Percentiles rank a stretch among this genome's conserved stretches.
Evolutionary conservation across 2,888 invertebrate genomes (phyloP).

Genomic region (Nezara viridula): DNA sequence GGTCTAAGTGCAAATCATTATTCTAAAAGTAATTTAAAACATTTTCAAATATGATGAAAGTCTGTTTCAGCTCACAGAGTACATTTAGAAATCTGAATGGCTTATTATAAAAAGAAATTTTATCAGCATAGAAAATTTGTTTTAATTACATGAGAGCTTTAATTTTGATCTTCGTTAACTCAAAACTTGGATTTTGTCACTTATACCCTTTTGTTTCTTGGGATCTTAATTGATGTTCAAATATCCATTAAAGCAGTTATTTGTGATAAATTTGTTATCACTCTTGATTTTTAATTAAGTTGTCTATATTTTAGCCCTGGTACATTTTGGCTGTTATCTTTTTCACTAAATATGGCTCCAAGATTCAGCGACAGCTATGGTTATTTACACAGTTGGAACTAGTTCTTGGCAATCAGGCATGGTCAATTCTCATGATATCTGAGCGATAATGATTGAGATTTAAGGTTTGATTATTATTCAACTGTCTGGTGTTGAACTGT

Average conservation of each 20-base stretch:
- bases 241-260: not conserved
- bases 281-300: not conserved
- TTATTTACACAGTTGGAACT: not conserved
- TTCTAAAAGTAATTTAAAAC: too few relatives aligned
- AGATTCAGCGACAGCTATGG: not conserved
- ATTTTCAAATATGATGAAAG: too few relatives aligned
- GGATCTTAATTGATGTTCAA: not conserved
- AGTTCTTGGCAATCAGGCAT: not conserved
- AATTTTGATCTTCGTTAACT: too few relatives aligned
- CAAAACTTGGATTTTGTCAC: too few relatives aligned
- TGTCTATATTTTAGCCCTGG: conserved; percentile 5
- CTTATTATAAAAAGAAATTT: too few relatives aligned
- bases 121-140: too few relatives aligned
- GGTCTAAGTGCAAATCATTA: too few relatives aligned
- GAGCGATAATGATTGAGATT: not conserved
- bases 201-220: too few relatives aligned
- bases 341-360: not conserved
- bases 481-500: not conserved
- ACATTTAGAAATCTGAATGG: too few relatives aligned
- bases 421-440: not conserved
- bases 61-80: too few relatives aligned
- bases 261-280: not conserved
- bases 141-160: too few relatives aligned
- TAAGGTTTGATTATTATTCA: not conserved
- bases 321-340: not conserved